Evolutionary conservation across 2,888 invertebrate genomes (phyloP).

Genomic region (Microplitis manilae): DNA sequence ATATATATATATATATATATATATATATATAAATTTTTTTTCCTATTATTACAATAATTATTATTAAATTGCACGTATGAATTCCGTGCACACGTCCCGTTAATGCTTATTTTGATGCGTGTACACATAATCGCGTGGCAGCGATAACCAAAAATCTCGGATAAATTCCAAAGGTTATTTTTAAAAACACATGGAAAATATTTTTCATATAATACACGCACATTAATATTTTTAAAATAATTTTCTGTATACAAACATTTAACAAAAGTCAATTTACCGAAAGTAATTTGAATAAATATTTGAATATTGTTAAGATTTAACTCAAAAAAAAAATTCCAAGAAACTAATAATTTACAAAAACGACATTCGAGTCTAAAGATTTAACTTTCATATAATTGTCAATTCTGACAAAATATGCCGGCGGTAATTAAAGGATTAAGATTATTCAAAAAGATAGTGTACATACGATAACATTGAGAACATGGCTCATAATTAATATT

Average conservation of each 20-base stretch:
- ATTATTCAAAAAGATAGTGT: neutral
- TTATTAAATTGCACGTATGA: conserved; percentile 35
- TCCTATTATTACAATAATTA: too few relatives aligned
- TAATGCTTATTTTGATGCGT: conserved; percentile 28
- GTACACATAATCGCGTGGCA: conserved; percentile 34
- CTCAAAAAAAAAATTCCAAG: neutral
- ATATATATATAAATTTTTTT: neutral
- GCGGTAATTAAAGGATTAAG: neutral
- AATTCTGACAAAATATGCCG: neutral
- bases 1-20: conserved; percentile 12
- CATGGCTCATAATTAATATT: neutral
- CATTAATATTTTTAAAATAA: neutral
- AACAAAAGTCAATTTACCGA: neutral
- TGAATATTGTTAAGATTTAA: neutral
- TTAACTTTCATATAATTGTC: neutral
- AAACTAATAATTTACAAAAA: neutral
- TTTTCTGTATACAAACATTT: neutral
- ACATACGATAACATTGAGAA: neutral
- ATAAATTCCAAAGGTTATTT: conserved; percentile 18
- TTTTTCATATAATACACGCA: neutral
- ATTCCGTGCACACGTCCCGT: conserved; percentile 31
- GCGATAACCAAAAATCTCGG: conserved; percentile 28
- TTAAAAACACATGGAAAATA: neutral
- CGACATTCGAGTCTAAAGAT: neutral
- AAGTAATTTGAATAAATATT: neutral